A percentile compares a stretch with the other conserved stretches of the same genome.
Conservation (phyloP, 2,113 vertebrate species). For the Amazona vittata region DNA sequence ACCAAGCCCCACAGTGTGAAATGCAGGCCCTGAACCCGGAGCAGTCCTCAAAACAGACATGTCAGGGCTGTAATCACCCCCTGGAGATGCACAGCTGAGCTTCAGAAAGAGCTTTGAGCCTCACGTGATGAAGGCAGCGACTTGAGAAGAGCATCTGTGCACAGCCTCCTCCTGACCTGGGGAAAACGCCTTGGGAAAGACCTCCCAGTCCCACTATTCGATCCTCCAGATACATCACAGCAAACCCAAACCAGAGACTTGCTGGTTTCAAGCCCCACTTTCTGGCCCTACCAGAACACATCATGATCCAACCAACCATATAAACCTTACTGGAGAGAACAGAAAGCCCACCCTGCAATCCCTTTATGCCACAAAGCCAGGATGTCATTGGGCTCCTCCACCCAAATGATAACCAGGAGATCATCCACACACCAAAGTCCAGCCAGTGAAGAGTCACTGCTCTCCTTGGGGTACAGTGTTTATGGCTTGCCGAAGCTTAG, state of each 20-base stretch:
- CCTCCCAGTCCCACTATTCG: rapidly evolving
- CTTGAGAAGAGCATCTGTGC: background rate
- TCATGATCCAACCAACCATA: background rate
- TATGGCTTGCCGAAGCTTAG: background rate
- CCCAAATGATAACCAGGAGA: background rate
- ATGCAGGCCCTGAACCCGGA: background rate
- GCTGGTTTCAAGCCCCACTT: background rate
- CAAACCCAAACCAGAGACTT: background rate
- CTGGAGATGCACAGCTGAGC: background rate
- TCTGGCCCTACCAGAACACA: background rate
- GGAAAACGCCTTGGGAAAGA: background rate
- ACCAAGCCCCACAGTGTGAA: background rate
- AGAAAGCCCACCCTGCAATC: background rate
- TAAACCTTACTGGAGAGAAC: background rate
- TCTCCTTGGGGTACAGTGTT: background rate
- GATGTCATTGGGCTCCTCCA: background rate
- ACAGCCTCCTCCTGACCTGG: background rate
- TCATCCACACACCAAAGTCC: background rate
- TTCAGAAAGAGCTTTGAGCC: background rate
- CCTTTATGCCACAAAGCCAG: background rate
- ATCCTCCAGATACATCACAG: background rate
- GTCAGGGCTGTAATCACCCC: background rate
- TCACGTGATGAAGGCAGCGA: background rate
- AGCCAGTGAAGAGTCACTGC: background rate
- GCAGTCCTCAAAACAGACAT: background rate